Percentiles rank a stretch among this genome's conserved stretches.
Evolutionary conservation across 2,888 invertebrate species (phyloP).

Genomic region (Apodemia zela): DNA sequence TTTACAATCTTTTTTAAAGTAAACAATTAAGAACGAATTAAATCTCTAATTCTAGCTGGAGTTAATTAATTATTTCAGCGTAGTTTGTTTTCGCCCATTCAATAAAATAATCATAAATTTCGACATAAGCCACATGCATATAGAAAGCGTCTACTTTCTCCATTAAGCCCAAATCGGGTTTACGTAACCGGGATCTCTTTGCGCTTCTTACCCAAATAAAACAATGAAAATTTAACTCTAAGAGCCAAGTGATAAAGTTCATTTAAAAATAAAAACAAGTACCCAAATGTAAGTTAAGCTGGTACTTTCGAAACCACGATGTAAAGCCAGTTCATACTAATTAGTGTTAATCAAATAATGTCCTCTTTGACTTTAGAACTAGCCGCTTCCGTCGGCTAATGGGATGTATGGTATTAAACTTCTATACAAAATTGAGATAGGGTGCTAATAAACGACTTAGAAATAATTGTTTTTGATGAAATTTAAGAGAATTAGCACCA

Average conservation of each 20-base stretch:
- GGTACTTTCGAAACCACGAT: constrained; percentile 57
- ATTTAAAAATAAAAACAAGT: constrained; percentile 19
- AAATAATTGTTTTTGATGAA: background rate
- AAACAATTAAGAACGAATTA: too few relatives aligned
- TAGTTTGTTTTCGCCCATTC: constrained; percentile 18
- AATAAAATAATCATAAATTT: constrained; percentile 29
- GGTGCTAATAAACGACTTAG: constrained; percentile 18
- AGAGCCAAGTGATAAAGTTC: constrained; percentile 31
- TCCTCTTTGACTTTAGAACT: constrained; percentile 58
- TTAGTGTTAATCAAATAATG: constrained; percentile 78
- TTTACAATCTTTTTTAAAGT: too few relatives aligned
- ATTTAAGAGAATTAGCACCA: background rate
- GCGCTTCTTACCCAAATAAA: constrained; percentile 25
- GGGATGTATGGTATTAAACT: constrained; percentile 25
- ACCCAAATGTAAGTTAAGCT: constrained; percentile 31
- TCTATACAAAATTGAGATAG: constrained; percentile 16
- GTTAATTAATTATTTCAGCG: constrained; percentile 4
- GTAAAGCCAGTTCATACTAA: constrained; percentile 67
- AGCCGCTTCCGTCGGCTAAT: constrained; percentile 49
- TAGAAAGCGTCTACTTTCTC: constrained; percentile 63
- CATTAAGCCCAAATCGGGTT: constrained; percentile 47
- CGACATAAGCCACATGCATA: constrained; percentile 34
- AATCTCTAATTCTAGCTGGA: too few relatives aligned
- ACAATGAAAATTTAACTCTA: constrained; percentile 34
- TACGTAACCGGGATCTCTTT: constrained; percentile 35